A percentile compares a stretch with the other conserved stretches of the same genome.
phyloP scores from a whole-genome alignment of 2,797 vertebrate genomes.

The Numenius phaeopus region DNA sequence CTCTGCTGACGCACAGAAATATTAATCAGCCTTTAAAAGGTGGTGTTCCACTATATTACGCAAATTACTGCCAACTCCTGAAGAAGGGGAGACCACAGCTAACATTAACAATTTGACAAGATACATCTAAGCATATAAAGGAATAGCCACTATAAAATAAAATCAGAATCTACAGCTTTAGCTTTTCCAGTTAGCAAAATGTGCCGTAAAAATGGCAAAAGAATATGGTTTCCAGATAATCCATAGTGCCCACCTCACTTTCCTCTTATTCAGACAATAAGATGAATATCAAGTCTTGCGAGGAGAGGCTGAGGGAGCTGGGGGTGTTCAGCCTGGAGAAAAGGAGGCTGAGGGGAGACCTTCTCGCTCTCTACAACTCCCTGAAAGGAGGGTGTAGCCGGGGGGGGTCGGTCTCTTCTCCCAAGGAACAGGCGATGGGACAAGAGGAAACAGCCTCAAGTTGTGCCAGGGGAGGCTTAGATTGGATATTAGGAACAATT shows the following conservation, averaged over 20 bases:
- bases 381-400: too few relatives aligned
- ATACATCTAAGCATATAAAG: neutral
- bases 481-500: too few relatives aligned
- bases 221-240: accelerated
- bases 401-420: too few relatives aligned
- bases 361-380: too few relatives aligned
- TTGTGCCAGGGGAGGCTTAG: too few relatives aligned
- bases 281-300: neutral
- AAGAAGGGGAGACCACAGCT: neutral
- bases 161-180: neutral
- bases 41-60: accelerated
- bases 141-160: neutral
- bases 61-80: neutral
- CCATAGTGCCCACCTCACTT: accelerated
- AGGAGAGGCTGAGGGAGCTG: too few relatives aligned
- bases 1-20: neutral
- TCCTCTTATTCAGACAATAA: neutral
- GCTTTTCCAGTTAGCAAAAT: neutral
- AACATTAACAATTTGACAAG: neutral
- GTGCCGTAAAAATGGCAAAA: neutral
- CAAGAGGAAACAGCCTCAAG: too few relatives aligned
- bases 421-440: too few relatives aligned
- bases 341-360: too few relatives aligned
- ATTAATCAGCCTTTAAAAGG: neutral
- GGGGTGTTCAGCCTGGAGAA: too few relatives aligned